Percentiles rank a stretch among this genome's conserved stretches.
phyloP scores from a whole-genome alignment of 2,888 invertebrate genomes.

The Hipparchia sbordonii region DNA sequence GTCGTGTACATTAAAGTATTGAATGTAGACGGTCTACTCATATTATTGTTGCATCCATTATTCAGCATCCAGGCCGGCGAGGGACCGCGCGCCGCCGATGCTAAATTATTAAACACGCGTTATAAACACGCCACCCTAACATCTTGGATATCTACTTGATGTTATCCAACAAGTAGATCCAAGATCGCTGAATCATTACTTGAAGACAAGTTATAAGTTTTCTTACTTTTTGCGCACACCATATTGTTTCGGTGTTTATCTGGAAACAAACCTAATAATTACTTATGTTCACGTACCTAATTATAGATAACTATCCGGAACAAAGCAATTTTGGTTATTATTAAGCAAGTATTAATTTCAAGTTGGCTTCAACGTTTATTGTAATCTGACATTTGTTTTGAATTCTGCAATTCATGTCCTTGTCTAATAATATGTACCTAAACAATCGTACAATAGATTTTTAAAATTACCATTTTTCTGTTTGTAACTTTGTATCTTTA shows the following conservation, averaged over 20 bases:
- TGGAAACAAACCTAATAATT: background rate
- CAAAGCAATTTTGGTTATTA: background rate
- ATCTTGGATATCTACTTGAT: constrained; percentile 60
- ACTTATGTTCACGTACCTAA: background rate
- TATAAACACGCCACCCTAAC: constrained; percentile 73
- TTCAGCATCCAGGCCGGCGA: constrained; percentile 67
- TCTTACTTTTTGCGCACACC: constrained; percentile 4
- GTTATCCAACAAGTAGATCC: constrained; percentile 51
- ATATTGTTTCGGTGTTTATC: constrained; percentile 3
- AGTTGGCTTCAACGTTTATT: background rate
- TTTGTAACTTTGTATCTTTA: background rate
- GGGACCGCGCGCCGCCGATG: constrained; percentile 63
- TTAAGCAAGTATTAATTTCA: constrained; percentile 1
- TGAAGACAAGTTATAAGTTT: constrained; percentile 10
- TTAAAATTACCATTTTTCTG: background rate
- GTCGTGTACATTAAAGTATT: constrained; percentile 50
- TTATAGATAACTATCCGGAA: constrained; percentile 5
- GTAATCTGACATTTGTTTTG: background rate
- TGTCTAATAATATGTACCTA: background rate
- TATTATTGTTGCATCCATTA: constrained; percentile 80
- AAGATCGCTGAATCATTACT: constrained; percentile 57
- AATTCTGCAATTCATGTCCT: background rate
- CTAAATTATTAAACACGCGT: constrained; percentile 81
- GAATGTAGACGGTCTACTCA: constrained; percentile 63
- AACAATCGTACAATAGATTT: background rate